Conservation (phyloP, 2,797 vertebrate species). For the Microctenopoma steveboyesi region DNA sequence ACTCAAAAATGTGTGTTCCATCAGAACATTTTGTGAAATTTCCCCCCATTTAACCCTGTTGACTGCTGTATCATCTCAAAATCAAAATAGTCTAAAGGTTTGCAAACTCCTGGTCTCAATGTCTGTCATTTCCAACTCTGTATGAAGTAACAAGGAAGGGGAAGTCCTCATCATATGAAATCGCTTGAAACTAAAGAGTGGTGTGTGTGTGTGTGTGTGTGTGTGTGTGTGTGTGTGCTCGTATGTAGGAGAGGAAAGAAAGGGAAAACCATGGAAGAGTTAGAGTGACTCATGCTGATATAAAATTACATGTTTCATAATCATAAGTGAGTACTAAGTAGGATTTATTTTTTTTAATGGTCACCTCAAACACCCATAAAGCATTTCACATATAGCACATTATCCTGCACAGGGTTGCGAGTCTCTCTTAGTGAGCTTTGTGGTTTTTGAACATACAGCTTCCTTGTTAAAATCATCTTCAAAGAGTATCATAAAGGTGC, state of each 20-base stretch:
- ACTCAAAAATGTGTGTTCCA: background rate
- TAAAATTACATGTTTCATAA: conserved; percentile 4
- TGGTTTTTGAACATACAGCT: conserved; percentile 18
- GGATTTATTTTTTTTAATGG: too few relatives aligned
- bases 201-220: too few relatives aligned
- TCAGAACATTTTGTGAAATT: too few relatives aligned
- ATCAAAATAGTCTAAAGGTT: too few relatives aligned
- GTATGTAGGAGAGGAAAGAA: conserved; percentile 17
- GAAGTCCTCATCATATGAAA: conserved; percentile 10
- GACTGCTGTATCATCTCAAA: too few relatives aligned
- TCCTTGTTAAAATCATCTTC: conserved; percentile 18
- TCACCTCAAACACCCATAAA: conserved; percentile 4
- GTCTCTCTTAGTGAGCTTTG: background rate
- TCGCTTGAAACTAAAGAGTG: conserved; percentile 6
- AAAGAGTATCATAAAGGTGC: conserved; percentile 26
- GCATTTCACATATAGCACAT: background rate
- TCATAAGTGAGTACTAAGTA: background rate
- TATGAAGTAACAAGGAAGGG: background rate
- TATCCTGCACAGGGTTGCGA: background rate
- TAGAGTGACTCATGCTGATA: conserved; percentile 2
- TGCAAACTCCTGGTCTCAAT: background rate
- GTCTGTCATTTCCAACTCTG: background rate
- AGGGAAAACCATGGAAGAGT: conserved; percentile 13
- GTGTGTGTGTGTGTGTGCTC: background rate
- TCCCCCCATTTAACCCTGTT: too few relatives aligned